Evolutionary conservation across 1,140 invertebrate genomes (phyloP), one percentile per base, ranked within the genome.

Genomic region (Steinernema khuongi): DNA sequence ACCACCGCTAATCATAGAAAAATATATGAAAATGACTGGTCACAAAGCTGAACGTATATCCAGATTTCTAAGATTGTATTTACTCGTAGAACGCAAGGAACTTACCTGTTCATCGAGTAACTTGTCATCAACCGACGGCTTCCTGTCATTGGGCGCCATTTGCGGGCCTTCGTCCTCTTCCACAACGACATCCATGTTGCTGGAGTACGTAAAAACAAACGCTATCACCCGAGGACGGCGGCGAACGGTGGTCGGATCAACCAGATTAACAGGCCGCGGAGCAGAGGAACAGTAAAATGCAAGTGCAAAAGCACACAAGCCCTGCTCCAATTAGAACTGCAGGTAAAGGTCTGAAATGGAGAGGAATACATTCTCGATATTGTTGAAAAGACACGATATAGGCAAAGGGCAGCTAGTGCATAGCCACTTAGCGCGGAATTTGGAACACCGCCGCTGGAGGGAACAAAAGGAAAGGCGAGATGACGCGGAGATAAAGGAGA

Each of bases 61-160:
- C n/a, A n/a, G n/a, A n/a, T n/a, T n/a, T n/a, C n/a, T n/a, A n/a
- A n/a, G n/a, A n/a, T n/a, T n/a, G n/a, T n/a, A n/a, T n/a, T n/a
- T n/a, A n/a, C n/a, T n/a, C n/a, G n/a, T n/a, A n/a, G n/a, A n/a
- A n/a, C 1, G 18, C 11, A 14, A 11, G 4, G 11, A 29, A 73
- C 2, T 73, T 36, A 73, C 71, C 28, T 73, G 71, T 71, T 73
- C 71, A 33, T 73, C 31, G 18, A 73, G 70, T 28, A 73, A 28
- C 30, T 29, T 71, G 30, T 50, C 41, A n/a, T 71, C 50, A 4
- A 60, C 19, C 4, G 50, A 60, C 11, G 26, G 19, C 50, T 60
- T 60, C 22, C 50, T 11, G 50, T 60, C 50, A 14, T 14, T 7
- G 19, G 7, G 50, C 4, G 22, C 50, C 50, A 60, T 26, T 22